Evolutionary conservation across 2,113 vertebrate genomes (phyloP), one percentile per base, ranked within the genome.

Genomic region (Misgurnus mizolepis): DNA sequence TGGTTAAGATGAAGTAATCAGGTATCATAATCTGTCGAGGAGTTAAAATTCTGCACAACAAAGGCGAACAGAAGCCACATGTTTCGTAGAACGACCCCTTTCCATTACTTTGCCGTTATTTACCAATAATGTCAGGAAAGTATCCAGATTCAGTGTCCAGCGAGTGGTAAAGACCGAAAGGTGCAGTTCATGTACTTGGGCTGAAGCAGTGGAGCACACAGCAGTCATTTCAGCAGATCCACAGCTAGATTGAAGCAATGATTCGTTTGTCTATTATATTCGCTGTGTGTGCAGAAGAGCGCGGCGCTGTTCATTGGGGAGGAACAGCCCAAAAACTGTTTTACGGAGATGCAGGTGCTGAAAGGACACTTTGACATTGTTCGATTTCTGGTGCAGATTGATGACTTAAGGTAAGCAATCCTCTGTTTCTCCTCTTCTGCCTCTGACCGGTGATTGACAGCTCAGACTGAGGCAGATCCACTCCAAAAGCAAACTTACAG

Each of bases 331-430:
- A 96, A 94, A 89, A 99, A 98, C 90, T 94, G 94, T 77, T 98
- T 98, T 86, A 98, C 96, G 8, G 97, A 99, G 74, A 94, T 99
- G 83, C 94, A 96, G 87, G 96, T 97, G 68, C 91, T 98, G 89
- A 97, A 95, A 93, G 95, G 94, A 84, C 96, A 99, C 92, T 95
- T 93, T 88, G 98, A 98, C 88, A 99, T 98, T 85, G 96, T 98
- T 81, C 94, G 98, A 83, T 99, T 97, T 93, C 93, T 99, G 87
- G 94, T 98, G 81, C 94, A 94, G 91, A 94, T 99, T 91, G 97
- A 99, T 95, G 94, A 95, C 80, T 93, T 77, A 92, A 97, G 97
- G 97, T 99, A 92, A 93, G 94, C 81, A 81, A 79, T 85, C 80
- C 82, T 78, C 61, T 64, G 41, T 39, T 34, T 62, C 22, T 50